phyloP scores from a whole-genome alignment of 2,797 vertebrate genomes.

The Acipenser ruthenus region DNA sequence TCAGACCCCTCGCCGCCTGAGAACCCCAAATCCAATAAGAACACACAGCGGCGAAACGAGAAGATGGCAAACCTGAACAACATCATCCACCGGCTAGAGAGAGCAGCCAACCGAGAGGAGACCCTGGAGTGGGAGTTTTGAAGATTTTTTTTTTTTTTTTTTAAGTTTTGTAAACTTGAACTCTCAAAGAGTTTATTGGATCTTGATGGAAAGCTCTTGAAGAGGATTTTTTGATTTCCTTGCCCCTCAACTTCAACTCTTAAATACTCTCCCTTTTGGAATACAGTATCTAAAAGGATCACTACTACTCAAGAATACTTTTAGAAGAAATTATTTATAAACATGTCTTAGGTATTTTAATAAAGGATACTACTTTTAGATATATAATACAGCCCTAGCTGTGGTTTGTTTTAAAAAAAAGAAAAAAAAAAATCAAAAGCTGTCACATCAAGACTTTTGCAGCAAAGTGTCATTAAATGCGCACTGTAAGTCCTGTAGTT shows the following conservation, averaged over 20 bases:
- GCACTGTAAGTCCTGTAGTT: constrained; percentile 89
- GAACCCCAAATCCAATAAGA: constrained; percentile 73
- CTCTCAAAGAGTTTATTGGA: constrained; percentile 35
- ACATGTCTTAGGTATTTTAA: constrained; percentile 92
- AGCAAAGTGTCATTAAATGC: constrained; percentile 89
- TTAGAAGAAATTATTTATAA: constrained; percentile 85
- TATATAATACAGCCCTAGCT: constrained; percentile 88
- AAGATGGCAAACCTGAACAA: constrained; percentile 99
- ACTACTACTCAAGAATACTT: constrained; percentile 47
- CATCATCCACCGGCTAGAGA: constrained; percentile 95
- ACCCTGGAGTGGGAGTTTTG: constrained; percentile 96
- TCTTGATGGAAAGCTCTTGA: constrained; percentile 31
- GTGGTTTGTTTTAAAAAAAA: constrained; percentile 85
- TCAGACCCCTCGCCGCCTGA: constrained; percentile 54
- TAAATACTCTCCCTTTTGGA: constrained; percentile 25
- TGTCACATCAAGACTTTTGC: constrained; percentile 83
- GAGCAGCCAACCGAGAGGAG: constrained; percentile 91
- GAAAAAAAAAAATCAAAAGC: constrained; percentile 41
- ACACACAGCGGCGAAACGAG: constrained; percentile 86
- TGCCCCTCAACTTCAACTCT: constrained; percentile 26
- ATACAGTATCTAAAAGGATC: neutral
- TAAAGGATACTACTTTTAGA: constrained; percentile 95
- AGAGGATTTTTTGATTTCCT: constrained; percentile 31
- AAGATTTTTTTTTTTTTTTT: constrained; percentile 30
- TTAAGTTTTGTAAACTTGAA: constrained; percentile 18